Percentiles rank a stretch among this genome's conserved stretches.
These are phyloP conservation scores for Pheosia tremula DNA, from an alignment of 2,888 invertebrate genomes.

Conservation along the genomic window DNA sequence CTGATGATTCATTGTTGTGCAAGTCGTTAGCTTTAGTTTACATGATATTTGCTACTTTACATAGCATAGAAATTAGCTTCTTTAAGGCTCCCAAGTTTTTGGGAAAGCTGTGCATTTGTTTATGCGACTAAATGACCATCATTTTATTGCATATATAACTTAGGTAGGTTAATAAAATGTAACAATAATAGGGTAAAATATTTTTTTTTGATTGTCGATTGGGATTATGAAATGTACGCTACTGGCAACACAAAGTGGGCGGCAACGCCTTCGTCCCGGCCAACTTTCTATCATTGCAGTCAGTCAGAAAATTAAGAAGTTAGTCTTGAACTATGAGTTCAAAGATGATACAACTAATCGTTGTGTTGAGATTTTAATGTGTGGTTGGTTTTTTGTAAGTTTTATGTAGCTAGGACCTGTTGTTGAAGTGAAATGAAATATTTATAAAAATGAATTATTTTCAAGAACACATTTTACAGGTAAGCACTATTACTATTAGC, in stretches of 20 bases:
- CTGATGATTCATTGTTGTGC: too few species aligned
- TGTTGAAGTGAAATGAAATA: background rate
- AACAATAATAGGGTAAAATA: too few species aligned
- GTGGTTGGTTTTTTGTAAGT: background rate
- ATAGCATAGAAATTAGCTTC: too few species aligned
- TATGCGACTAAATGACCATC: too few species aligned
- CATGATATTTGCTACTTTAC: too few species aligned
- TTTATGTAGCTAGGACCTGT: background rate
- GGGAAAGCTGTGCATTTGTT: too few species aligned
- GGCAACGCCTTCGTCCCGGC: constrained; percentile 11
- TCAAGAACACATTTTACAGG: background rate
- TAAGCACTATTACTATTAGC: too few species aligned
- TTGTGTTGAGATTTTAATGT: background rate
- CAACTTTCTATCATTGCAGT: constrained; percentile 15
- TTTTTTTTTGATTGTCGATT: background rate
- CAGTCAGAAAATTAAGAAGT: background rate
- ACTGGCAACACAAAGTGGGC: constrained; percentile 4
- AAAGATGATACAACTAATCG: background rate
- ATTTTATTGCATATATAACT: too few species aligned
- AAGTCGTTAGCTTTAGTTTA: too few species aligned
- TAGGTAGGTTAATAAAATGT: too few species aligned
- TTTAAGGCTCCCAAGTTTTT: too few species aligned
- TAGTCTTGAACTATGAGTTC: constrained; percentile 3
- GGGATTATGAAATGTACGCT: background rate
- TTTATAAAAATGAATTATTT: background rate